phyloP scores from a whole-genome alignment of 2,113 vertebrate genomes.

The Rhinichthys klamathensis region DNA sequence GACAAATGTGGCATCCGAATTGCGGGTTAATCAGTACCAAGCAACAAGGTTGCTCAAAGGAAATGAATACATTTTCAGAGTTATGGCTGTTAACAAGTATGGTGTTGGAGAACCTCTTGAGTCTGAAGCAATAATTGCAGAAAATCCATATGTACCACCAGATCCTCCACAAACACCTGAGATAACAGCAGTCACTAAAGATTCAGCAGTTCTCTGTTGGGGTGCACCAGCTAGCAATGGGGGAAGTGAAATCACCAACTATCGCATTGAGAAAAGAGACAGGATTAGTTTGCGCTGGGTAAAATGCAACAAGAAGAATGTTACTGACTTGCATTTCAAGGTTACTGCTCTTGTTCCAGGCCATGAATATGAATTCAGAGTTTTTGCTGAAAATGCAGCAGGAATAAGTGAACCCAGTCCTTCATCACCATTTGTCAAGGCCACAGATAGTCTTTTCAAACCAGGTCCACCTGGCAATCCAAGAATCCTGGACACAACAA shows the following conservation, averaged over 20 bases:
- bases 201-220: constrained; percentile 97
- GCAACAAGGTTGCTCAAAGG: constrained; percentile 94
- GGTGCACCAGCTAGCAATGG: constrained; percentile 90
- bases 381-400: constrained; percentile 93
- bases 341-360: constrained; percentile 86
- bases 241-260: constrained; percentile 91
- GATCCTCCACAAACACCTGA: constrained; percentile 91
- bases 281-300: constrained; percentile 90
- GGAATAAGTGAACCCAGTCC: constrained; percentile 89
- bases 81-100: constrained; percentile 98
- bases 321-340: constrained; percentile 93
- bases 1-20: constrained; percentile 88
- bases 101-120: constrained; percentile 92
- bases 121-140: constrained; percentile 87
- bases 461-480: constrained; percentile 94
- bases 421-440: constrained; percentile 89
- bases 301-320: constrained; percentile 91
- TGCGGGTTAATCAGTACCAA: constrained; percentile 85
- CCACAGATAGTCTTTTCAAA: constrained; percentile 87
- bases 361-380: constrained; percentile 95
- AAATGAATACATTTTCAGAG: constrained; percentile 97
- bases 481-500: constrained; percentile 92
- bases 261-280: constrained; percentile 92
- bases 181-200: constrained; percentile 91
- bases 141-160: constrained; percentile 89